phyloP scores from a whole-genome alignment of 2,113 vertebrate species.

The Thryonomys swinderianus region DNA sequence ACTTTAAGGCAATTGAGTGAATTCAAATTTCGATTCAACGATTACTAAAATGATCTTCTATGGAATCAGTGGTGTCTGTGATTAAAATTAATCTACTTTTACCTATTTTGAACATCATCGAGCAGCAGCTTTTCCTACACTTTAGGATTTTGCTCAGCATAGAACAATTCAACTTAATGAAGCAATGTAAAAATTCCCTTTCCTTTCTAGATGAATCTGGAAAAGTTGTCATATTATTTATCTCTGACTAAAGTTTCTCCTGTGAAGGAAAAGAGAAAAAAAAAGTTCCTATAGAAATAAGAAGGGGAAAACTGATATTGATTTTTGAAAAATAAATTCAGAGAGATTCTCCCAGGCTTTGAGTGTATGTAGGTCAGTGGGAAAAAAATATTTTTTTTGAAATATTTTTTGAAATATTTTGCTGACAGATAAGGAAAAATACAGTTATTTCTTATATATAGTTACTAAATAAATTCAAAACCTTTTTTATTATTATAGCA shows the following conservation, averaged over 20 bases:
- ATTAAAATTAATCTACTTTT: slow-evolving; percentile 47
- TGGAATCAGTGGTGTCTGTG: neutral
- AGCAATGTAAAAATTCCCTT: slow-evolving; percentile 47
- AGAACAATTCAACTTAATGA: slow-evolving; percentile 60
- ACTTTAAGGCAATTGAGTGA: neutral
- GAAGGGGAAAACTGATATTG: slow-evolving; percentile 65
- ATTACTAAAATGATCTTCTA: neutral
- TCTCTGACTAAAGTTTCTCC: slow-evolving; percentile 66
- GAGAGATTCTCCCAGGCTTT: slow-evolving; percentile 64
- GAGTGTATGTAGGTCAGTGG: slow-evolving; percentile 72
- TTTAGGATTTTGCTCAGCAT: slow-evolving; percentile 29
- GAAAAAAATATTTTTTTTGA: no score
- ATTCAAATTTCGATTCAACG: slow-evolving; percentile 40
- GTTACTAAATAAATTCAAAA: slow-evolving; percentile 62
- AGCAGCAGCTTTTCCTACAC: neutral
- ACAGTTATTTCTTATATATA: slow-evolving; percentile 59
- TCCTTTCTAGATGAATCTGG: slow-evolving; percentile 63
- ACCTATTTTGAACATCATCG: slow-evolving; percentile 30
- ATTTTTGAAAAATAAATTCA: slow-evolving; percentile 79
- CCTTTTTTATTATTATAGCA: slow-evolving; percentile 47
- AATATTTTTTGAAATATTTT: slow-evolving; percentile 65
- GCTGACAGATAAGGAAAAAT: slow-evolving; percentile 61
- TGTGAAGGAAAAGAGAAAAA: slow-evolving; percentile 67
- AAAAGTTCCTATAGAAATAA: slow-evolving; percentile 66
- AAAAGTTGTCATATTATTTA: slow-evolving; percentile 74